Evolutionary conservation across 2,113 vertebrate genomes (phyloP).

Genomic region (Elaphurus davidianus): DNA sequence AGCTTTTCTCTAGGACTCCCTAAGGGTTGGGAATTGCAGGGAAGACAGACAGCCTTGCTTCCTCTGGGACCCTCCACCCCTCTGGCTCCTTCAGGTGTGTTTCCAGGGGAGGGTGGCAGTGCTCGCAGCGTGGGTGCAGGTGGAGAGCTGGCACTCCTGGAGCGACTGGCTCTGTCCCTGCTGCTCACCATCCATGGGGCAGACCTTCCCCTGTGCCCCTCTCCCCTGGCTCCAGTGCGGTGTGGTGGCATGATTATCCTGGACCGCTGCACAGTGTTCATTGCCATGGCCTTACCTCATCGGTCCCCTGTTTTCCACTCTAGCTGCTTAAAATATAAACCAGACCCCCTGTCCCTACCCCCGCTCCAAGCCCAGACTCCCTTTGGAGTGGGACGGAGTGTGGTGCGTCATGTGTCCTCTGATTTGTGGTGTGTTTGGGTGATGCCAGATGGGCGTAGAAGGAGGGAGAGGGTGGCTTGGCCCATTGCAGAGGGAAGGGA

Average conservation of each 20-base stretch:
- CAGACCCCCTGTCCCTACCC: constrained; percentile 48
- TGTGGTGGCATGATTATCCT: constrained; percentile 10
- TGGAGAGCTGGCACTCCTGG: neutral
- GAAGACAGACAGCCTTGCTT: neutral
- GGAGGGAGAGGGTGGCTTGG: neutral
- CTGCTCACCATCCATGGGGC: neutral
- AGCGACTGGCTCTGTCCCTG: neutral
- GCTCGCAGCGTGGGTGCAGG: neutral
- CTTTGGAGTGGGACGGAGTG: neutral
- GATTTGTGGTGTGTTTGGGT: constrained; percentile 56
- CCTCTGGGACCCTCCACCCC: neutral
- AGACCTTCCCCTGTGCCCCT: neutral
- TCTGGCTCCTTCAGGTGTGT: neutral
- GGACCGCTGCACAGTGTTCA: neutral
- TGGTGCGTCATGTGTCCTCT: constrained; percentile 57
- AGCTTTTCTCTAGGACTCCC: neutral
- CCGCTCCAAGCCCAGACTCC: neutral
- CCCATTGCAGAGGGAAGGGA: neutral
- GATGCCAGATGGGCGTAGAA: constrained; percentile 39
- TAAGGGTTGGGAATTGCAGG: neutral
- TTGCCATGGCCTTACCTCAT: constrained; percentile 42
- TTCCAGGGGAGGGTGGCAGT: neutral
- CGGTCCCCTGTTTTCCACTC: constrained; percentile 19
- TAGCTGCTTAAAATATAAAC: constrained; percentile 59
- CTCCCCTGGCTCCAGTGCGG: neutral